phyloP scores from a whole-genome alignment of 1,140 invertebrate genomes.

The Sitobion miscanthi region DNA sequence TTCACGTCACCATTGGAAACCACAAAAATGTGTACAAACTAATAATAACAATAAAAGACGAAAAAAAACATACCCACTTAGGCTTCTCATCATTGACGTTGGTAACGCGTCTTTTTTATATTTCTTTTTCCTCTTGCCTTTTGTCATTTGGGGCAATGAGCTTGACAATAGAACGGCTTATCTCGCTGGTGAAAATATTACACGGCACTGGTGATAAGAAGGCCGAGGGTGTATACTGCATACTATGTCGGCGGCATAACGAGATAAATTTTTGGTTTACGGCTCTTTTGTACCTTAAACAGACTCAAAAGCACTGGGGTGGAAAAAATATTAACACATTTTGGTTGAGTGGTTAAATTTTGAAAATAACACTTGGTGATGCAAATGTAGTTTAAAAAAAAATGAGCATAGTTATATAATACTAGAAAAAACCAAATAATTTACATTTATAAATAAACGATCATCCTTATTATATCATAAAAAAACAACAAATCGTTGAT shows the following conservation, averaged over 20 bases:
- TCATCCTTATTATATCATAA: not conserved
- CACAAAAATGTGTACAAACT: not conserved
- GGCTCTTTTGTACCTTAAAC: conserved; percentile 25
- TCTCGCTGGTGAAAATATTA: conserved; percentile 19
- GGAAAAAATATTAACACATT: conserved; percentile 34
- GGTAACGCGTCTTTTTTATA: not conserved
- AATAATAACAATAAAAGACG: conserved; percentile 32
- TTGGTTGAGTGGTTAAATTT: not conserved
- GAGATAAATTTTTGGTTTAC: not conserved
- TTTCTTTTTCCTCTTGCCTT: not conserved
- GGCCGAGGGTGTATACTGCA: not conserved
- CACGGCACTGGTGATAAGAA: conserved; percentile 12
- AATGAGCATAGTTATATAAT: not conserved
- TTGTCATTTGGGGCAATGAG: conserved; percentile 30
- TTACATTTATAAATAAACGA: not conserved
- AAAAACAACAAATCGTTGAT: not conserved
- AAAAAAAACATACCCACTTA: conserved; percentile 10
- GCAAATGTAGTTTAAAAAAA: not conserved
- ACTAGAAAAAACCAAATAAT: not conserved
- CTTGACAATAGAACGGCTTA: conserved; percentile 39
- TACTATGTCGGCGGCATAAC: not conserved
- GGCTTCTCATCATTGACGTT: conserved; percentile 35
- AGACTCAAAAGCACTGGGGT: not conserved
- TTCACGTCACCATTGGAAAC: not conserved
- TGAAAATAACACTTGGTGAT: not conserved